Conservation (phyloP, 2,888 invertebrate genomes). For the Tenthredo livida region DNA sequence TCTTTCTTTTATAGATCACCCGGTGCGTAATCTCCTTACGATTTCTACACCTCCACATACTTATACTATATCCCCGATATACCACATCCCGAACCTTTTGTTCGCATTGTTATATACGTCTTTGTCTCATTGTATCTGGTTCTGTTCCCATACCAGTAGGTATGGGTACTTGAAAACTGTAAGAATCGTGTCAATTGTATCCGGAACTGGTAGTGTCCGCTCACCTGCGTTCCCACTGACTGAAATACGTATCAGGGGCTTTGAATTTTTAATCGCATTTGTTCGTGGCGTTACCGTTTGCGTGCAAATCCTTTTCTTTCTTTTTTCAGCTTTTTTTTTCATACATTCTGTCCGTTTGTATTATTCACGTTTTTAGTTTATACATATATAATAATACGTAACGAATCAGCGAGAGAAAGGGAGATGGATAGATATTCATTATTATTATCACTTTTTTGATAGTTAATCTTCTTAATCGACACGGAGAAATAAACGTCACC, state of each 20-base stretch:
- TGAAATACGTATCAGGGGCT: neutral
- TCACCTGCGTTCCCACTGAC: neutral
- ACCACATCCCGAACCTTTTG: constrained; percentile 14
- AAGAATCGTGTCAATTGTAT: constrained; percentile 45
- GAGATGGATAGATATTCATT: too few species aligned
- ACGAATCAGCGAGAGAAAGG: neutral
- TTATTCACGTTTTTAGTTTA: neutral
- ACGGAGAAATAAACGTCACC: neutral
- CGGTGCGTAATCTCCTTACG: neutral
- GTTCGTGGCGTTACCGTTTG: constrained; percentile 11
- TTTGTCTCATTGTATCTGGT: neutral
- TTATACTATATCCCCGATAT: too few species aligned
- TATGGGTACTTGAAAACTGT: neutral
- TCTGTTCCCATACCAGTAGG: neutral
- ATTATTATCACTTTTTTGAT: too few species aligned
- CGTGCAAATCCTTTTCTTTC: neutral
- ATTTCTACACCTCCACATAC: neutral
- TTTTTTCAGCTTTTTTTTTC: neutral
- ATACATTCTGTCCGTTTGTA: neutral
- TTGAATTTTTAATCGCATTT: constrained; percentile 39
- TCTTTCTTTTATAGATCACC: neutral
- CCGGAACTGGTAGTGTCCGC: constrained; percentile 11
- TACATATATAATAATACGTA: neutral
- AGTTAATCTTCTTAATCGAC: constrained; percentile 3
- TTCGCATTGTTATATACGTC: constrained; percentile 13